phyloP scores from a whole-genome alignment of 2,113 vertebrate species.

The Ptychochromis oligacanthus region DNA sequence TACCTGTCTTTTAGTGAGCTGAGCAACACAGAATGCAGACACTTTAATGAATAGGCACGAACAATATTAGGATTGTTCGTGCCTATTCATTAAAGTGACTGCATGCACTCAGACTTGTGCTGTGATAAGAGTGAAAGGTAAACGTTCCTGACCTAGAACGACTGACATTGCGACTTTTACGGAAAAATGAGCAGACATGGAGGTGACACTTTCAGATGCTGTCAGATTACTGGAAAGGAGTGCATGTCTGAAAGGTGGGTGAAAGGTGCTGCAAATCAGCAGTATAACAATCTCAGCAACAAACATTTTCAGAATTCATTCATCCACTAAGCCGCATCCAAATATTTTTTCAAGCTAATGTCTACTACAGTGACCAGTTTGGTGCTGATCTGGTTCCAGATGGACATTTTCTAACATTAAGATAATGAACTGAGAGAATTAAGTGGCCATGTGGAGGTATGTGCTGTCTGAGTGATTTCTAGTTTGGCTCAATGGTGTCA shows the following conservation, averaged over 20 bases:
- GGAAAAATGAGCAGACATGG: not conserved
- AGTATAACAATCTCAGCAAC: not conserved
- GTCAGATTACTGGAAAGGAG: not conserved
- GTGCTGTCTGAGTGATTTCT: not conserved
- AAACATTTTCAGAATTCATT: not conserved
- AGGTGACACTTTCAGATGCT: not conserved
- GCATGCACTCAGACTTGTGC: not conserved
- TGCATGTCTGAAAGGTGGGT: not conserved
- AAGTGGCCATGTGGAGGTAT: not conserved
- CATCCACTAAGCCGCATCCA: not conserved
- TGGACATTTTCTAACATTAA: constrained; percentile 3
- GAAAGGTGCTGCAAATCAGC: not conserved
- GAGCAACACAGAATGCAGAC: not conserved
- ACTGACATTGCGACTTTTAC: not conserved
- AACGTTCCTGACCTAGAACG: not conserved
- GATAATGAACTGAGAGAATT: not conserved
- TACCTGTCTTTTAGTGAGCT: not conserved
- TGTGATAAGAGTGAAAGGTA: not conserved
- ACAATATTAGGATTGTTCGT: not conserved
- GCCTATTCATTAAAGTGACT: not conserved
- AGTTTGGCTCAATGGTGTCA: not conserved
- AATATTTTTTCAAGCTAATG: not conserved
- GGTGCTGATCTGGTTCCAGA: constrained; percentile 6
- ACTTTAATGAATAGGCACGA: too few species aligned
- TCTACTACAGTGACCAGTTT: not conserved